phyloP scores from a whole-genome alignment of 2,888 invertebrate species.

The Drosophila formosana region DNA sequence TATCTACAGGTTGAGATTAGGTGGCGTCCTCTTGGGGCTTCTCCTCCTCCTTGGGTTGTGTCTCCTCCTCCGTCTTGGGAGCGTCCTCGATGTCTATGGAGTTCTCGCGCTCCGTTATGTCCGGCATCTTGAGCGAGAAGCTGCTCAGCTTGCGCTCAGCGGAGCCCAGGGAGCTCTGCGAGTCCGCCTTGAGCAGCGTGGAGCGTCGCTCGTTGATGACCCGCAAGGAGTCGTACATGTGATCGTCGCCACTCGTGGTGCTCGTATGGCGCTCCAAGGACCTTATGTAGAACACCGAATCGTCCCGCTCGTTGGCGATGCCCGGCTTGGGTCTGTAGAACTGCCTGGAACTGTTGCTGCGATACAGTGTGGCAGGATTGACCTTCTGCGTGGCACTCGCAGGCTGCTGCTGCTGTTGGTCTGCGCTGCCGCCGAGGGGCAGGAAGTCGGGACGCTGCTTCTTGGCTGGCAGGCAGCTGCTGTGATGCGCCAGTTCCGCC shows the following conservation, averaged over 20 bases:
- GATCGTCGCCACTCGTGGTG: slow-evolving; percentile 64
- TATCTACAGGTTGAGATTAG: slow-evolving; percentile 24
- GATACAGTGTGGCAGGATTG: slow-evolving; percentile 60
- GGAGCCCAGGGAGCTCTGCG: slow-evolving; percentile 81
- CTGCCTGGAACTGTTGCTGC: slow-evolving; percentile 84
- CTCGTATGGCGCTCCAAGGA: slow-evolving; percentile 63
- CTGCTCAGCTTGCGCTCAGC: slow-evolving; percentile 77
- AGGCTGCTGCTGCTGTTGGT: slow-evolving; percentile 15
- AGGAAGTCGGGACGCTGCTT: slow-evolving; percentile 82
- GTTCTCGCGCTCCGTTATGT: slow-evolving; percentile 70
- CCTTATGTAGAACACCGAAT: slow-evolving; percentile 82
- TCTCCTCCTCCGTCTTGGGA: slow-evolving; percentile 2
- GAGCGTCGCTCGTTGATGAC: slow-evolving; percentile 84
- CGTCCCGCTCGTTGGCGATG: slow-evolving; percentile 81
- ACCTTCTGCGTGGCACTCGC: slow-evolving; percentile 31
- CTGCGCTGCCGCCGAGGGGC: slow-evolving; percentile 60
- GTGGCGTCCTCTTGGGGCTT: slow-evolving; percentile 15
- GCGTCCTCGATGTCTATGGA: slow-evolving; percentile 68
- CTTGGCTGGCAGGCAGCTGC: slow-evolving; percentile 65
- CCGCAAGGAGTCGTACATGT: slow-evolving; percentile 83
- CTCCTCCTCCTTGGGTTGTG: slow-evolving; percentile 10
- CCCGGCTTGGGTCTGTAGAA: slow-evolving; percentile 83
- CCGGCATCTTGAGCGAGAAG: slow-evolving; percentile 73
- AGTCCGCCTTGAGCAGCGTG: slow-evolving; percentile 83
- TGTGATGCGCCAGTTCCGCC: slow-evolving; percentile 51